These are phyloP conservation scores for Corapipo altera DNA, from an alignment of 2,113 vertebrate genomes.

Conservation along the genomic window DNA sequence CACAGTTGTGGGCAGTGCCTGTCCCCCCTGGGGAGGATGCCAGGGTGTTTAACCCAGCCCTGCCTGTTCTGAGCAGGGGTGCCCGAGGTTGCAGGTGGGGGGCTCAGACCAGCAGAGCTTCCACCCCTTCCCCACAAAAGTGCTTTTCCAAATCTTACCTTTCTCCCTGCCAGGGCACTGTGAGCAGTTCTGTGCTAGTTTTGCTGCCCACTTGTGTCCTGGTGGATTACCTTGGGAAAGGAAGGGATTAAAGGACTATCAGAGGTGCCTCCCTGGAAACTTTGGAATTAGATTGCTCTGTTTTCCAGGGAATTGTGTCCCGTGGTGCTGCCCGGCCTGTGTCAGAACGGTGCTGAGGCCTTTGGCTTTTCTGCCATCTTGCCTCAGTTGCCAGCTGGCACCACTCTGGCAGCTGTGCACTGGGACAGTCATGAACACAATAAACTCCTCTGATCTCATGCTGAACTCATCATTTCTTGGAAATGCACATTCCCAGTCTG, in stretches of 20 bases:
- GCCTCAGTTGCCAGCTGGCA: not conserved
- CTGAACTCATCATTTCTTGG: not conserved
- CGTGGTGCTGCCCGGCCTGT: not conserved
- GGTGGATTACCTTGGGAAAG: not conserved
- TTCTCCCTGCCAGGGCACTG: accelerated
- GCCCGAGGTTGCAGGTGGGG: not conserved
- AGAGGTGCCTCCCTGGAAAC: not conserved
- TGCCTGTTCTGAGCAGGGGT: not conserved
- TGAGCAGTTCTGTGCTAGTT: not conserved
- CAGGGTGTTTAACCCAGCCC: not conserved
- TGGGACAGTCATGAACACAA: not conserved
- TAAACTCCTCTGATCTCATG: not conserved
- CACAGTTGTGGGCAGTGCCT: not conserved
- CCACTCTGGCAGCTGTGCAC: not conserved
- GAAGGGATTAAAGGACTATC: not conserved
- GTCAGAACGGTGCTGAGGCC: not conserved
- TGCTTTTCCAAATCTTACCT: not conserved
- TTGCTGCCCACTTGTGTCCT: not conserved
- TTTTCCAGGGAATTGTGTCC: not conserved
- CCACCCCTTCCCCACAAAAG: not conserved
- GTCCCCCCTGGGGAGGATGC: no score
- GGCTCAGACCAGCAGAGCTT: not conserved
- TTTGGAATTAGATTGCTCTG: not conserved
- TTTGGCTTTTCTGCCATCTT: not conserved
- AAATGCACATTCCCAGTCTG: not conserved